These are phyloP conservation scores for Myiozetetes cayanensis DNA, from an alignment of 2,113 vertebrate species.

Conservation along the genomic window DNA sequence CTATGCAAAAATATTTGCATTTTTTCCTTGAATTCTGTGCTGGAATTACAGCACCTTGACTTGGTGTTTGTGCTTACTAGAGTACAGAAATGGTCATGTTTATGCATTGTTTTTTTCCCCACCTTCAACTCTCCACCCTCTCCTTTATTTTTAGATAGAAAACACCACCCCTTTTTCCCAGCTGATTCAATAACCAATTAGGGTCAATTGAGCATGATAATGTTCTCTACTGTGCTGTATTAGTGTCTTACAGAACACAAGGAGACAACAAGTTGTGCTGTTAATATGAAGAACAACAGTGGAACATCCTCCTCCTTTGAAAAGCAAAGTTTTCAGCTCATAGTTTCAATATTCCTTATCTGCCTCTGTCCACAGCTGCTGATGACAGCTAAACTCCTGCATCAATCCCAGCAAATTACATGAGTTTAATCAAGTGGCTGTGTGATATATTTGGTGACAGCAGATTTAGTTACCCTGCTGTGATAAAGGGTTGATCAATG, in stretches of 20 bases:
- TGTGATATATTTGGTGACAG: conserved; percentile 54
- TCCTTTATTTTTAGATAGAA: background rate
- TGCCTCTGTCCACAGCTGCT: conserved; percentile 50
- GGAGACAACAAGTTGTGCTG: background rate
- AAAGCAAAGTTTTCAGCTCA: background rate
- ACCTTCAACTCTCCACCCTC: background rate
- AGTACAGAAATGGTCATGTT: background rate
- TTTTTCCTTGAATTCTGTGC: background rate
- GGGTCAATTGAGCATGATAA: background rate
- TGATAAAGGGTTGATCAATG: conserved; percentile 76
- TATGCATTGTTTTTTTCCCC: background rate
- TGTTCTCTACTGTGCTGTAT: background rate
- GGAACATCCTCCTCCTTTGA: background rate
- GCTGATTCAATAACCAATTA: background rate
- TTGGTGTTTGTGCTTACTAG: background rate
- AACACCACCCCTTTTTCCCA: background rate
- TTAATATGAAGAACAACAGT: background rate
- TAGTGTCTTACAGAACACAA: background rate
- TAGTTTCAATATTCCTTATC: conserved; percentile 4
- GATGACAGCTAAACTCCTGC: conserved; percentile 49
- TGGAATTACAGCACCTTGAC: background rate
- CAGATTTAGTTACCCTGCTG: conserved; percentile 67
- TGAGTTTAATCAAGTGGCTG: conserved; percentile 71
- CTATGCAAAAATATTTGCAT: background rate
- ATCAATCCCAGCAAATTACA: conserved; percentile 55